phyloP scores from a whole-genome alignment of 2,888 invertebrate species.

The Tenodera sinensis region DNA sequence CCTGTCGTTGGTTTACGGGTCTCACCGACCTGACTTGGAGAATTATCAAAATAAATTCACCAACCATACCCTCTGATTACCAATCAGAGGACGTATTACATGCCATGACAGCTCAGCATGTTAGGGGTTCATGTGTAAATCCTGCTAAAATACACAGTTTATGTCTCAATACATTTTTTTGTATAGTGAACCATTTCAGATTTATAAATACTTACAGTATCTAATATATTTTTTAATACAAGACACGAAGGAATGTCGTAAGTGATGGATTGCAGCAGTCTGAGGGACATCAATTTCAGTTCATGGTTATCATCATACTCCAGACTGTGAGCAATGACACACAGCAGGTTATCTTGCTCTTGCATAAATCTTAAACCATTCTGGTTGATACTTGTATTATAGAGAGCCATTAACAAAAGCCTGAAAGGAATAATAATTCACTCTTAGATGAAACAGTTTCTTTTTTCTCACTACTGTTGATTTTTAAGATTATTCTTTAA shows the following conservation, averaged over 20 bases:
- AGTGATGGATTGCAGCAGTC: conserved; percentile 36
- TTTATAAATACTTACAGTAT: conserved; percentile 21
- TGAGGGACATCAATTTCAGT: conserved; percentile 34
- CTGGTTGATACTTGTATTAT: conserved; percentile 45
- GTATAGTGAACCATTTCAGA: no score
- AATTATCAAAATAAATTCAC: no score
- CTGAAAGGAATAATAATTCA: neutral
- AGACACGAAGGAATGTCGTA: conserved; percentile 32
- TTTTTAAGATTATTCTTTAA: no score
- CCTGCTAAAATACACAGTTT: no score
- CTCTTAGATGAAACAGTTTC: neutral
- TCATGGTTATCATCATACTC: conserved; percentile 33
- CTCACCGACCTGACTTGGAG: no score
- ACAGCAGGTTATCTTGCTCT: conserved; percentile 32
- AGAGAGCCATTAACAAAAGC: conserved; percentile 43
- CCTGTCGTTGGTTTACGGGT: no score
- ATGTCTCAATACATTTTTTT: no score
- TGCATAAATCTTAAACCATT: conserved; percentile 38
- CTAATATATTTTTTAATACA: conserved; percentile 24
- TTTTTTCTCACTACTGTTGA: no score
- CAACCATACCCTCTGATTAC: no score
- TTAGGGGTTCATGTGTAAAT: no score
- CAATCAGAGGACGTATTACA: no score
- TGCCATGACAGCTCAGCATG: no score
- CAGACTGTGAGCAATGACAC: conserved; percentile 31